phyloP scores from a whole-genome alignment of 2,797 vertebrate species.

The Distichodus sexfasciatus region DNA sequence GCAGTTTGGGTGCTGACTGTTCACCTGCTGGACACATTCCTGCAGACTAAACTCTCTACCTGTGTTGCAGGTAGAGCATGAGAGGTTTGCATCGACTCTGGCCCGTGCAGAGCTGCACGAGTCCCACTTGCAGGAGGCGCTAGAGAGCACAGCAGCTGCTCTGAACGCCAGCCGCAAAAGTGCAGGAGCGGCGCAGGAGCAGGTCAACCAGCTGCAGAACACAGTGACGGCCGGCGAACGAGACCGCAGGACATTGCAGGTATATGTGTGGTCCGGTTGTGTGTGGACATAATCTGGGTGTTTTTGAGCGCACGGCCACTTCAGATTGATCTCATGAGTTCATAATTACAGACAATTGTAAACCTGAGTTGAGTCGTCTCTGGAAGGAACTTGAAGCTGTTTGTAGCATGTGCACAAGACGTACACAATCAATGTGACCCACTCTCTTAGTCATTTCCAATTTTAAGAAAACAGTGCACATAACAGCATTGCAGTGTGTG shows the following conservation, averaged over 20 bases:
- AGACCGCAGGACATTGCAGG: constrained; percentile 77
- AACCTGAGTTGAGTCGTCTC: too few relatives aligned
- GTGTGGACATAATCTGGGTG: background rate
- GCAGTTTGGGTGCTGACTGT: too few relatives aligned
- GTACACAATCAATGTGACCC: too few relatives aligned
- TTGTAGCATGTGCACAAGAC: too few relatives aligned
- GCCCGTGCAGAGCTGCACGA: constrained; percentile 73
- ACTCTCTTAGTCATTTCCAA: too few relatives aligned
- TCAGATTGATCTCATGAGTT: too few relatives aligned
- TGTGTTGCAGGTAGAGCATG: constrained; percentile 58
- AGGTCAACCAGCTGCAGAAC: constrained; percentile 69
- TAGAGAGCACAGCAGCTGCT: constrained; percentile 64
- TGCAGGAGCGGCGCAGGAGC: constrained; percentile 67
- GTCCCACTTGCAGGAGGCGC: constrained; percentile 70
- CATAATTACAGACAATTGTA: too few relatives aligned
- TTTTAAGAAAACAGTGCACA: too few relatives aligned
- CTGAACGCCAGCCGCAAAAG: constrained; percentile 63
- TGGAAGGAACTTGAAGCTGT: too few relatives aligned
- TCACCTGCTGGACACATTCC: background rate
- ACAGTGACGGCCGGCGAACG: constrained; percentile 71
- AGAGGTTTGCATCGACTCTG: constrained; percentile 62
- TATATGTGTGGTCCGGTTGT: too few relatives aligned
- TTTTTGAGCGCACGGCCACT: too few relatives aligned
- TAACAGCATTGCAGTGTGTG: too few relatives aligned
- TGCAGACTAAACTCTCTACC: background rate